Base-by-base conservation (phyloP, 2,113 vertebrate species). In the Phrynosoma blainvillii region DNA sequence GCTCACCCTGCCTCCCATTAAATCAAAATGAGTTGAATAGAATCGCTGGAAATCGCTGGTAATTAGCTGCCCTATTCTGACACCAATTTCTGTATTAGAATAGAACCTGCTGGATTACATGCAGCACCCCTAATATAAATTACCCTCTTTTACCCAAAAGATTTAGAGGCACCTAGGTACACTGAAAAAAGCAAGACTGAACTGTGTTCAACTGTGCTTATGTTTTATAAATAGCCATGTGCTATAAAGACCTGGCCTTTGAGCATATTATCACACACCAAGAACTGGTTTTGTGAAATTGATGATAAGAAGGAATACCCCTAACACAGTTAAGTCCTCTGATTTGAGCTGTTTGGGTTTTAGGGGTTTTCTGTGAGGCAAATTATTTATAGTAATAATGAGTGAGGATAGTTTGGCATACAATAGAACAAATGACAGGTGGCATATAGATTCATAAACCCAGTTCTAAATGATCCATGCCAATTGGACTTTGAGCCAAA, bases 381-480 rank as follows among this genome's bases (percentile, higher is more conserved):
- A 4, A 62, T 40, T 30, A 1, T 75, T 85, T 91, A 42, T 36
- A 84, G 42, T 47, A 71, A 3, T 32, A 87, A 32, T 56, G 47
- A 87, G 4, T 0, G 1, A 30, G 59, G 1, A 86, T 27, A 59
- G 71, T 18, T 84, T 30, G 30, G 89, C 59, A 18, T 62, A 62
- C 14, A 18, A 18, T 62, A 12, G 59, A 90, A 89, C 0, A 1
- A 93, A 79, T 23, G 18, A 21, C 16, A 21, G 66, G 59, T 3
- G 75, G 1, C 82, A 85, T 68, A 91, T 36, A n/a, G 89, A 68
- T 71, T 52, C 81, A 66, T 87, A 90, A 90, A 47, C 6, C 82
- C 59, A 88, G 23, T 79, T 52, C 30, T 88, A 79, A 68, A 92
- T 85, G 21, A 82, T 90, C 80, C 79, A 52, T 84, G 66, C 25